Base-by-base conservation (phyloP, 1,140 invertebrate species). In the Drosophila pachea region DNA sequence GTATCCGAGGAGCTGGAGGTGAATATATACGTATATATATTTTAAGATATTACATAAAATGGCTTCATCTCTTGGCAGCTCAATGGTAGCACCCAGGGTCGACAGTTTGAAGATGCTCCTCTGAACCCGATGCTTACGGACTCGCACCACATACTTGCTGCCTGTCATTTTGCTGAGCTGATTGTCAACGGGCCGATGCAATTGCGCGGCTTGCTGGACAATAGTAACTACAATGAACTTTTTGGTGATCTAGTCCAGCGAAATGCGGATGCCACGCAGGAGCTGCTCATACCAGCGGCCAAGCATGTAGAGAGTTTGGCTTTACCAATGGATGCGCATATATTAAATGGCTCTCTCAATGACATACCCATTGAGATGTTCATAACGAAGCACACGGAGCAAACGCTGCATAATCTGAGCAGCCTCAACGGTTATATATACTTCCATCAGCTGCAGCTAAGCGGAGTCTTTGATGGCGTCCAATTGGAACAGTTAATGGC, bases 51-150 rank as follows among this genome's bases (percentile, higher is more conserved):
- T 38, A 4, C 6, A 5, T 29, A 16, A 4, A 2, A 32, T 8
- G 4, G 4, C n/a, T 9, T 8, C 4, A 14, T 33, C 8, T 32
- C 1, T 7, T 74, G 69, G 1, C 48, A 91, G 90, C 83, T 91
- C 0, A 74, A 89, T 66, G 91, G 91, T n/a, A 83, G 82, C 11
- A 88, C 91, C 31, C 87, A 86, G 32, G 91, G 90, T 4, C 71
- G 79, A 48, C 76, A 88, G 36, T 68, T 90, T 8, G 87, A 89
- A 35, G 81, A 90, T 22, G 89, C 91, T 9, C 72, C 90, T 4
- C 53, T 88, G 31, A 92, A 91, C 86, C 90, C 90, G 43, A 88
- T 81, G 0, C 40, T 92, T 2, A 31, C 68, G 22, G 88, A 91
- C 9, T 61, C 86, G 0, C 86, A 86, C 6, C 54, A 77, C 11